These are phyloP conservation scores for Phalloptychus januarius DNA, from an alignment of 2,797 vertebrate genomes.

Conservation along the genomic window DNA sequence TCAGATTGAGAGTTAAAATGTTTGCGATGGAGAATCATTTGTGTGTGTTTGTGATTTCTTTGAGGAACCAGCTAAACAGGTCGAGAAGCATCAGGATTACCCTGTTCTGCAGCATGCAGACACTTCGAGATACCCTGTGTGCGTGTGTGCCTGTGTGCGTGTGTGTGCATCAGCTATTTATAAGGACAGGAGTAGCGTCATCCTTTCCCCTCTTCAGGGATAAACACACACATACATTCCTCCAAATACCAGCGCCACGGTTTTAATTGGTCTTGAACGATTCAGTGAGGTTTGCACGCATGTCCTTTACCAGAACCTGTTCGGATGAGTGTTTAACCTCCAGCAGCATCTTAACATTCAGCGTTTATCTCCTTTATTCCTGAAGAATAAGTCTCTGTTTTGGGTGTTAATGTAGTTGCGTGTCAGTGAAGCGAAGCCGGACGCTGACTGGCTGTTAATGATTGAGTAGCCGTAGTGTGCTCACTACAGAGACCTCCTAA, in stretches of 20 bases:
- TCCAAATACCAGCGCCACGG: not conserved
- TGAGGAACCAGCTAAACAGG: constrained; percentile 70
- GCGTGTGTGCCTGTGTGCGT: constrained; percentile 24
- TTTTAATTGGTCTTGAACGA: constrained; percentile 21
- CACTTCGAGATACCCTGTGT: constrained; percentile 51
- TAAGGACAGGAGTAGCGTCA: constrained; percentile 61
- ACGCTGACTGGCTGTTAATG: constrained; percentile 3
- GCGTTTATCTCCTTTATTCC: not conserved
- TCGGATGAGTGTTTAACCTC: not conserved
- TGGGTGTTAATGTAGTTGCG: constrained; percentile 3
- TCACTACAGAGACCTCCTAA: not conserved
- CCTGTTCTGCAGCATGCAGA: constrained; percentile 55
- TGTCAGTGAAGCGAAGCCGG: constrained; percentile 6
- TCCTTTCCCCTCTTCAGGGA: constrained; percentile 66
- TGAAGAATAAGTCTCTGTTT: not conserved
- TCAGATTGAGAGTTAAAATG: constrained; percentile 25
- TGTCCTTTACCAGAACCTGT: not conserved
- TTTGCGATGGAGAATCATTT: constrained; percentile 22
- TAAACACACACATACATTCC: constrained; percentile 28
- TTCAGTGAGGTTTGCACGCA: not conserved
- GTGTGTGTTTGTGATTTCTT: constrained; percentile 16
- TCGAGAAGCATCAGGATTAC: constrained; percentile 58
- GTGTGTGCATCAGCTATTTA: constrained; percentile 59
- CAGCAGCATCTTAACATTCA: not conserved
- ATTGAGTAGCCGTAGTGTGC: not conserved